Percentiles rank a stretch among this genome's conserved stretches.
Conservation (phyloP, 2,888 invertebrate species). For the Pyrrhosoma nymphula region DNA sequence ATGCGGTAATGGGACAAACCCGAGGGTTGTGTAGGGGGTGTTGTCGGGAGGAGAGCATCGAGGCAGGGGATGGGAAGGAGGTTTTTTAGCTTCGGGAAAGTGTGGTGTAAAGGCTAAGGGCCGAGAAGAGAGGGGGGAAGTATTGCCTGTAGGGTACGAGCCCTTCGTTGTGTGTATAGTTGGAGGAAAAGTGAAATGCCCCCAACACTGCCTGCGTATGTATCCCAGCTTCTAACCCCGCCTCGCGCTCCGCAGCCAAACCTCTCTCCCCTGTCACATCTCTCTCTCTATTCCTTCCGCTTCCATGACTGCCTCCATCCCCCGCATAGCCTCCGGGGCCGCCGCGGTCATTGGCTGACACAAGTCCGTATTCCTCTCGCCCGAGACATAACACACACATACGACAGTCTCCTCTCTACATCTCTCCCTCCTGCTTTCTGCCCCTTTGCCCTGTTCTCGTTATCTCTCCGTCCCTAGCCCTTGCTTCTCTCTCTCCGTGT, state of each 20-base stretch:
- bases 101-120: constrained; percentile 7
- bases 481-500: neutral
- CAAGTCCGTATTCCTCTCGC: constrained; percentile 45
- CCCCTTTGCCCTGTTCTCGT: too few species aligned
- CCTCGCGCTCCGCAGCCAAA: neutral
- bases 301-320: neutral
- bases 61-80: neutral
- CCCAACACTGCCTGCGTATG: too few species aligned
- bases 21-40: neutral
- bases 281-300: neutral
- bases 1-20: constrained; percentile 66
- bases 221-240: neutral
- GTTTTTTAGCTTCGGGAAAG: neutral
- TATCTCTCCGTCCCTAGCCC: neutral
- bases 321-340: neutral
- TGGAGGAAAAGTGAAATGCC: constrained; percentile 39
- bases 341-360: constrained; percentile 63
- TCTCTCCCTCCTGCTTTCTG: neutral
- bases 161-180: neutral
- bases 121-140: neutral
- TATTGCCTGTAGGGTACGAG: neutral
- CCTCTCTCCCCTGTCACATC: neutral
- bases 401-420: neutral
- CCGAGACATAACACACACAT: neutral
- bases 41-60: neutral